Percentiles rank a stretch among this genome's conserved stretches.
phyloP scores from a whole-genome alignment of 2,113 vertebrate species.

The Sturnus vulgaris region DNA sequence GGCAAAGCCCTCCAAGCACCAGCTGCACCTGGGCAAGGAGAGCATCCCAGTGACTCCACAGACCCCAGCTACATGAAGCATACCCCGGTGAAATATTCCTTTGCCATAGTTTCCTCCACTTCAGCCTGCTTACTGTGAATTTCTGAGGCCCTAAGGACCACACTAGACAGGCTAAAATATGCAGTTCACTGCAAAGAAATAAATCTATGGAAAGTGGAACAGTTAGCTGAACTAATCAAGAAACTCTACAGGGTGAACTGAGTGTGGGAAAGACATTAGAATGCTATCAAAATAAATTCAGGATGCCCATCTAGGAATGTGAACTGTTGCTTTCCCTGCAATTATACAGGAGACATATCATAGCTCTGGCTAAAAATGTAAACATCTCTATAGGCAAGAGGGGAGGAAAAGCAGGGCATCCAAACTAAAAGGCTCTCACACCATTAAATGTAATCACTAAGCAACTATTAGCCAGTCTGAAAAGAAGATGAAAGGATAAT shows the following conservation, averaged over 20 bases:
- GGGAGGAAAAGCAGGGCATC: not conserved
- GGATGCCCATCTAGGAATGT: slow-evolving; percentile 12
- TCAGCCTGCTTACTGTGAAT: not conserved
- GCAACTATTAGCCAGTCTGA: slow-evolving; percentile 28
- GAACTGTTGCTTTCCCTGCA: not conserved
- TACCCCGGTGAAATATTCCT: not conserved
- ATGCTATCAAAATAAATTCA: slow-evolving; percentile 37
- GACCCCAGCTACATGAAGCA: not conserved
- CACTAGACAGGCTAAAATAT: not conserved
- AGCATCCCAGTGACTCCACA: not conserved
- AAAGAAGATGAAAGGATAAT: slow-evolving; percentile 69
- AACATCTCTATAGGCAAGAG: slow-evolving; percentile 34
- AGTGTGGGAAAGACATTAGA: slow-evolving; percentile 8
- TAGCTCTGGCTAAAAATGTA: slow-evolving; percentile 32
- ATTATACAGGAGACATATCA: slow-evolving; percentile 35
- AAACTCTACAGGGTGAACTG: not conserved
- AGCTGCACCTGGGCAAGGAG: not conserved
- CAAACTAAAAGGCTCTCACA: slow-evolving; percentile 53
- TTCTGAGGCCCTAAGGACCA: not conserved
- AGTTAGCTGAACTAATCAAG: not conserved
- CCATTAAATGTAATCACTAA: slow-evolving; percentile 55
- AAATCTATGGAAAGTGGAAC: not conserved
- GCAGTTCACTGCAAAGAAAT: not conserved
- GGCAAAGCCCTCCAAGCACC: not conserved
- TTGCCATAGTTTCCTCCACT: not conserved